Evolutionary conservation across 2,113 vertebrate genomes (phyloP).

Genomic region (Setophaga coronata): DNA sequence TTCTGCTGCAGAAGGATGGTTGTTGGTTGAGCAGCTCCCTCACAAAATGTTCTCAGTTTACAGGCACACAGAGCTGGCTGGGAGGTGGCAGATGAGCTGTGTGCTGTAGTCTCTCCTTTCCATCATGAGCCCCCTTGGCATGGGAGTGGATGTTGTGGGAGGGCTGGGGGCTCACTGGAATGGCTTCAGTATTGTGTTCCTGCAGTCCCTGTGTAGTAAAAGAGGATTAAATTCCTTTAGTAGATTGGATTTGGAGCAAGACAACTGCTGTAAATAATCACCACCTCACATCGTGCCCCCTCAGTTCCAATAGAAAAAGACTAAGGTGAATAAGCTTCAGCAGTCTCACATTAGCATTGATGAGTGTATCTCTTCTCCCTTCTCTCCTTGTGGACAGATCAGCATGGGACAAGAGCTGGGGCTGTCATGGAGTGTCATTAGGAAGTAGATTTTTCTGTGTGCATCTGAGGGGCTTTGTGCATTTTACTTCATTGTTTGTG

Average conservation of each 20-base stretch:
- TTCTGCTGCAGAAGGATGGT: background rate
- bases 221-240: background rate
- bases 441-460: background rate
- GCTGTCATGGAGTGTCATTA: rapidly evolving
- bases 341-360: background rate
- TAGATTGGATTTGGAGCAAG: background rate
- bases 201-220: background rate
- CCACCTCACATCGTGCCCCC: rapidly evolving
- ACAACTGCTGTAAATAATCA: background rate
- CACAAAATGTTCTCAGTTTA: background rate
- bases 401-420: background rate
- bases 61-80: background rate
- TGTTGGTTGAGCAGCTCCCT: background rate
- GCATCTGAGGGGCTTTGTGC: background rate
- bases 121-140: rapidly evolving
- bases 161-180: background rate
- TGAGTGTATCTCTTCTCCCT: background rate
- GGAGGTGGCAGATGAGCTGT: rapidly evolving
- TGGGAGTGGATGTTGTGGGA: background rate
- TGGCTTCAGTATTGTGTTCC: background rate
- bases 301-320: background rate
- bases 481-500: background rate
- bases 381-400: background rate
- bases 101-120: background rate
- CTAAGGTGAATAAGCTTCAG: background rate